phyloP scores from a whole-genome alignment of 1,140 invertebrate genomes.

The Drosophila mauritiana region DNA sequence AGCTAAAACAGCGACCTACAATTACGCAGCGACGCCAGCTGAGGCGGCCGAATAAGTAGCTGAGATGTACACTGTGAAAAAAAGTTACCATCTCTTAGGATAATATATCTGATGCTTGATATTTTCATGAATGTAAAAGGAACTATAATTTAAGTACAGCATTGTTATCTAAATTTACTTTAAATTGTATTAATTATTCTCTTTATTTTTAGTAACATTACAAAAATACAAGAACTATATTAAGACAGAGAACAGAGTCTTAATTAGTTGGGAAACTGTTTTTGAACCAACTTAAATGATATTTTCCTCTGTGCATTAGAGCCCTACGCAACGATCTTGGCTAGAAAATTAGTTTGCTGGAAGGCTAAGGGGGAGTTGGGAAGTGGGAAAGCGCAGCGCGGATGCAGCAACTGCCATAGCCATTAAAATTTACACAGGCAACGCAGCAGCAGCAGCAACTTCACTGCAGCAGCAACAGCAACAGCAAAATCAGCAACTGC shows the following conservation, averaged over 20 bases:
- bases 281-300: no score
- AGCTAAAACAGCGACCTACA: conserved; percentile 81
- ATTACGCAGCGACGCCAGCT: conserved; percentile 73
- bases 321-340: conserved; percentile 55
- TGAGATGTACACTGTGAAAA: conserved; percentile 3
- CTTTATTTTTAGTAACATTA: no score
- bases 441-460: conserved; percentile 51
- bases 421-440: conserved; percentile 79
- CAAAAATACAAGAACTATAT: no score
- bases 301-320: conserved; percentile 14
- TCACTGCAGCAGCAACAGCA: conserved; percentile 24
- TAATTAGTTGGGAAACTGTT: no score
- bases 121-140: no score
- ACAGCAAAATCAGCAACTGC: conserved; percentile 40
- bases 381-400: conserved; percentile 52
- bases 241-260: no score
- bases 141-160: no score
- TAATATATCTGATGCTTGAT: no score
- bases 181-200: no score
- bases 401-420: conserved; percentile 67
- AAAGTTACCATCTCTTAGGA: neutral
- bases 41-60: conserved; percentile 23
- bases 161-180: no score
- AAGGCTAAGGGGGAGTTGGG: conserved; percentile 10
- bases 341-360: conserved; percentile 27